Percentiles rank a stretch among this genome's conserved stretches.
Conservation (phyloP, 2,113 vertebrate species). For the Sinocyclocheilus grahami region DNA sequence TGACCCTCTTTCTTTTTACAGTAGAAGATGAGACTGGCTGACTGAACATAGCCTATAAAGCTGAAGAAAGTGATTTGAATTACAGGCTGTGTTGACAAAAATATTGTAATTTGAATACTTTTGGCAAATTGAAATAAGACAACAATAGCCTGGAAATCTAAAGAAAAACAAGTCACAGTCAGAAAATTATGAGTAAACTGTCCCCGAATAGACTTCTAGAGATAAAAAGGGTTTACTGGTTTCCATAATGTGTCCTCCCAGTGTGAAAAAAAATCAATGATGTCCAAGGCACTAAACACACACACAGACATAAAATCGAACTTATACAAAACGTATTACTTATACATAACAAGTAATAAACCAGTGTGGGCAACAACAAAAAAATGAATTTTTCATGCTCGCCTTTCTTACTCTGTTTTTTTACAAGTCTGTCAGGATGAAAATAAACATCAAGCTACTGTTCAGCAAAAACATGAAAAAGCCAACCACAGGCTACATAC, state of each 20-base stretch:
- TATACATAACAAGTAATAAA: background rate
- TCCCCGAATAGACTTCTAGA: no score
- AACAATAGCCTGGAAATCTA: background rate
- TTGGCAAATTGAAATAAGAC: background rate
- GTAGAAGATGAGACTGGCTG: background rate
- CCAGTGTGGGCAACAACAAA: no score
- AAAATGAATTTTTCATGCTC: no score
- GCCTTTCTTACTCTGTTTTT: background rate
- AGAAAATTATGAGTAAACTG: background rate
- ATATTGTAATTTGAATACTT: background rate
- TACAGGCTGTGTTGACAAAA: background rate
- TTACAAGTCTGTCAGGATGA: background rate
- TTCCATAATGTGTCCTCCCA: background rate
- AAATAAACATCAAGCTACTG: background rate
- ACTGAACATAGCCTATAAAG: background rate
- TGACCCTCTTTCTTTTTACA: background rate
- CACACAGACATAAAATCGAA: background rate
- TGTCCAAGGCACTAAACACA: no score
- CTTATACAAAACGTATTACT: background rate
- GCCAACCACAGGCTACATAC: background rate
- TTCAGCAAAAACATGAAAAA: background rate
- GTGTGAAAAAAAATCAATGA: no score
- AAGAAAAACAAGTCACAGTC: background rate
- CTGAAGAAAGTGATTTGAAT: background rate
- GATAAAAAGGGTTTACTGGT: background rate